These are phyloP conservation scores for Smutsia gigantea DNA, from an alignment of 2,797 vertebrate species.

Conservation along the genomic window DNA sequence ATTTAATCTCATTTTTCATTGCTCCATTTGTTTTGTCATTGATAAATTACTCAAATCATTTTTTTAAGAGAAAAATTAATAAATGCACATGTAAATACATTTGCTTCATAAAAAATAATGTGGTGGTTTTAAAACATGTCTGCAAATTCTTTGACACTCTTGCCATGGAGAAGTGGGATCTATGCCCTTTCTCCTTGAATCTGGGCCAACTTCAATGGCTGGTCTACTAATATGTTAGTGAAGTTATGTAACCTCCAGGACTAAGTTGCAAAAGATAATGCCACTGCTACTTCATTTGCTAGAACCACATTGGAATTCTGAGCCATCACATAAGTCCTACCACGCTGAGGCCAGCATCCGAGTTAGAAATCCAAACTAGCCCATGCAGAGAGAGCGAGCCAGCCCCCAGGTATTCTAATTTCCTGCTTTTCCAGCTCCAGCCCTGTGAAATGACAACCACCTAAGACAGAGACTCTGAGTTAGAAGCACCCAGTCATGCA, in stretches of 20 bases:
- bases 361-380: not conserved
- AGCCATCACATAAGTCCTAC: not conserved
- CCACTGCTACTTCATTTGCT: not conserved
- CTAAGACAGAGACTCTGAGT: not conserved
- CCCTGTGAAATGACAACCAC: not conserved
- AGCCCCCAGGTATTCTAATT: not conserved
- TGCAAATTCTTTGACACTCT: not conserved
- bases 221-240: not conserved
- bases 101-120: conserved; percentile 18
- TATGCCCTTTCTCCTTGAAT: not conserved
- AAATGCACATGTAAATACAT: not conserved
- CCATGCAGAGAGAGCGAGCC: not conserved
- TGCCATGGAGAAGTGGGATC: not conserved
- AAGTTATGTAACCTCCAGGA: not conserved
- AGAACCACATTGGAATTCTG: not conserved
- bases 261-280: not conserved
- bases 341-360: not conserved
- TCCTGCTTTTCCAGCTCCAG: not conserved
- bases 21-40: not conserved
- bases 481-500: not conserved
- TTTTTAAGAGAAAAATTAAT: not conserved
- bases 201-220: not conserved
- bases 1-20: conserved; percentile 23
- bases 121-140: not conserved
- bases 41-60: not conserved